phyloP scores from a whole-genome alignment of 1,140 invertebrate genomes.

The Bradysia coprophila region DNA sequence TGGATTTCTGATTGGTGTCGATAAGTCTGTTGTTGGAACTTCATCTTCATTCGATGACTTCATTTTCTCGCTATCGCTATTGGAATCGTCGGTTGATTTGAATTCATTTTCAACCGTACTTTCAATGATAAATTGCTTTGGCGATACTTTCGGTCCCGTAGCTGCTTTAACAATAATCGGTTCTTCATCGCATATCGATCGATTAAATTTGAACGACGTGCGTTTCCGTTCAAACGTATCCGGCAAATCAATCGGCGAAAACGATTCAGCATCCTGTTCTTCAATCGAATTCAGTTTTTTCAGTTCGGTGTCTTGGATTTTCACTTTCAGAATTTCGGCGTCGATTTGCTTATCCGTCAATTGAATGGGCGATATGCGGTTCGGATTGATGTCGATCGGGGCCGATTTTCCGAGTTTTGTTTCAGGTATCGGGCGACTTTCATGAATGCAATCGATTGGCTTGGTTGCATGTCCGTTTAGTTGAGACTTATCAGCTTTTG shows the following conservation, averaged over 20 bases:
- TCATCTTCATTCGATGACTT: slow-evolving; percentile 5
- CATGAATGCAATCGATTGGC: too few species aligned
- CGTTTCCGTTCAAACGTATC: neutral
- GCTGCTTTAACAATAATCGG: slow-evolving; percentile 18
- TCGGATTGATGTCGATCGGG: slow-evolving; percentile 21
- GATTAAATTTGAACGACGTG: neutral
- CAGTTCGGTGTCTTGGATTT: slow-evolving; percentile 19
- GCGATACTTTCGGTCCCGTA: slow-evolving; percentile 1
- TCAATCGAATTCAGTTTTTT: slow-evolving; percentile 20
- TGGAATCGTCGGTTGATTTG: neutral
- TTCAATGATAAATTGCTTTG: neutral
- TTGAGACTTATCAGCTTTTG: too few species aligned
- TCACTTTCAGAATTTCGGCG: slow-evolving; percentile 19
- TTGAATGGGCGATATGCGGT: slow-evolving; percentile 9
- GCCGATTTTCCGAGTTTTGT: slow-evolving; percentile 21
- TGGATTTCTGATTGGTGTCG: neutral
- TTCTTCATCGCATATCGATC: slow-evolving; percentile 6
- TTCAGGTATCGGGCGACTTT: slow-evolving; percentile 14
- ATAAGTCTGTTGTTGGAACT: neutral
- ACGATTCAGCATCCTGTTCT: slow-evolving; percentile 18
- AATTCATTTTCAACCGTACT: too few species aligned
- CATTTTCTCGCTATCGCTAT: slow-evolving; percentile 12
- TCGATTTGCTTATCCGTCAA: slow-evolving; percentile 16
- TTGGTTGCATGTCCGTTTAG: too few species aligned
- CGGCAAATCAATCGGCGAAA: slow-evolving; percentile 11